Percentiles rank a stretch among this genome's conserved stretches.
Conservation (phyloP, 2,797 vertebrate species). For the Graptemys geographica region DNA sequence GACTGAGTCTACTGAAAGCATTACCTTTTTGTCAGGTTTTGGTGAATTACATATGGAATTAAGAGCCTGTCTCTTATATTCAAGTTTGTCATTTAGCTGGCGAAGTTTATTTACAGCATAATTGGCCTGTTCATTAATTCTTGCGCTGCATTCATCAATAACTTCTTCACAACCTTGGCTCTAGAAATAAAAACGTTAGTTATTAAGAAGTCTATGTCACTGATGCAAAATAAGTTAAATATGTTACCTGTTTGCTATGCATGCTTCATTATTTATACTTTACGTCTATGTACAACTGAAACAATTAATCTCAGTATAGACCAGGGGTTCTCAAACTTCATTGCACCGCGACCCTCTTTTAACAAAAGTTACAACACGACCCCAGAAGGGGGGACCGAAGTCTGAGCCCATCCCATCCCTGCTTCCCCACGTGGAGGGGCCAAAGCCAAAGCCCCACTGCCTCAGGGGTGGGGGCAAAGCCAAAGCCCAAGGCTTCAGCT, state of each 20-base stretch:
- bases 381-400: too few species aligned
- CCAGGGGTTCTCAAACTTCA: too few species aligned
- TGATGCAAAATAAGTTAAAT: not conserved
- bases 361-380: too few species aligned
- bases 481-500: too few species aligned
- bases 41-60: constrained; percentile 96
- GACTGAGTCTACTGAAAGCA: not conserved
- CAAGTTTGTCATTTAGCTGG: constrained; percentile 94
- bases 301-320: not conserved
- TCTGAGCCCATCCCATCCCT: too few species aligned
- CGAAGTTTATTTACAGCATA: constrained; percentile 94
- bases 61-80: constrained; percentile 96
- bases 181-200: constrained; percentile 71
- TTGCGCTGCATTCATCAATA: constrained; percentile 88
- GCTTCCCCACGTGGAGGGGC: too few species aligned
- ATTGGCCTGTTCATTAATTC: constrained; percentile 93
- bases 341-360: too few species aligned
- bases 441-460: too few species aligned
- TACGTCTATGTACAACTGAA: not conserved
- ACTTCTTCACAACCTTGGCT: constrained; percentile 86
- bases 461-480: too few species aligned
- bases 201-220: not conserved
- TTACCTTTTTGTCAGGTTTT: constrained; percentile 97
- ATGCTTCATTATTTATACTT: not conserved
- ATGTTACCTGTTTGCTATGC: not conserved